Conservation (phyloP, 2,797 vertebrate genomes). For the Myripristis murdjan region DNA sequence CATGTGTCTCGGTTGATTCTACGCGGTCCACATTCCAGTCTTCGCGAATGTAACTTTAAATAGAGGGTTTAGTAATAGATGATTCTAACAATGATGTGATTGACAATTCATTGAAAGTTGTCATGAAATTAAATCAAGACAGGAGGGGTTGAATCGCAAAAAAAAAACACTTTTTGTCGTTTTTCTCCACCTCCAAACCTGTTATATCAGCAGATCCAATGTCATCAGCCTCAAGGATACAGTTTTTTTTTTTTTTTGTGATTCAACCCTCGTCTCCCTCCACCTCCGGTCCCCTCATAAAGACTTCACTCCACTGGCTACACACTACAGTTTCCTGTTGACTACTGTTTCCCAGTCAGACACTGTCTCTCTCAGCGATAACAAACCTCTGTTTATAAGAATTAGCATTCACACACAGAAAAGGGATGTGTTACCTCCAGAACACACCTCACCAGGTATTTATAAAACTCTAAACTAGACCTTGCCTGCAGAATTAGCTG, state of each 20-base stretch:
- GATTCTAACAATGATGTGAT: constrained; percentile 74
- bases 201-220: constrained; percentile 5
- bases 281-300: constrained; percentile 49
- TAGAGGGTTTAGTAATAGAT: constrained; percentile 73
- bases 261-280: constrained; percentile 42
- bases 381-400: constrained; percentile 46
- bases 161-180: constrained; percentile 9
- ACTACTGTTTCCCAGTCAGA: constrained; percentile 87
- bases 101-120: constrained; percentile 63
- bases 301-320: constrained; percentile 67
- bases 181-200: constrained; percentile 28
- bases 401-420: not conserved
- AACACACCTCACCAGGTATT: not conserved
- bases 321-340: constrained; percentile 70
- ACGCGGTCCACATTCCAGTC: too few species aligned
- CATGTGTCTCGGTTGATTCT: too few species aligned
- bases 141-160: constrained; percentile 38
- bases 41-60: constrained; percentile 33
- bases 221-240: not conserved
- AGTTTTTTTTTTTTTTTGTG: constrained; percentile 28
- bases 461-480: constrained; percentile 18
- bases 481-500: constrained; percentile 7
- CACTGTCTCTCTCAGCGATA: constrained; percentile 79
- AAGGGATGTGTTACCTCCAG: not conserved
- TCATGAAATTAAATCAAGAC: constrained; percentile 56